Conservation (phyloP, 2,888 invertebrate species). For the Epicampocera succincta region DNA sequence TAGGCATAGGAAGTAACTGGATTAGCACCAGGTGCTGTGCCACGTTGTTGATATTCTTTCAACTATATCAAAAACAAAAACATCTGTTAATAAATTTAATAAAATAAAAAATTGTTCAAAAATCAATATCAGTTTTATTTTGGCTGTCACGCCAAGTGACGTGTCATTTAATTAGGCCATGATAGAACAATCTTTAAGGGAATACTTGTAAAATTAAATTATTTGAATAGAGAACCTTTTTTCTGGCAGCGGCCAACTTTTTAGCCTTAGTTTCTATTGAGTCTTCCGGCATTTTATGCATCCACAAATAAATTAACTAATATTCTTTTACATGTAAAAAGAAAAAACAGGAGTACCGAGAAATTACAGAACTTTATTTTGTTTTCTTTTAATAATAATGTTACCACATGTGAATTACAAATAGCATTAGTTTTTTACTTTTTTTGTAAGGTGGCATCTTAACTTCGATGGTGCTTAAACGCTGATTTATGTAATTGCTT, state of each 20-base stretch:
- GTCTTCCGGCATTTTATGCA: slow-evolving; percentile 76
- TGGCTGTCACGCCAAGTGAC: slow-evolving; percentile 43
- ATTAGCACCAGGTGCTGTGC: slow-evolving; percentile 28
- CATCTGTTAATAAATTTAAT: slow-evolving; percentile 2
- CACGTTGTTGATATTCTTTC: slow-evolving; percentile 78
- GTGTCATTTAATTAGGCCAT: slow-evolving; percentile 56
- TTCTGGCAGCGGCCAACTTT: slow-evolving; percentile 80
- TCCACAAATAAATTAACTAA: slow-evolving; percentile 9
- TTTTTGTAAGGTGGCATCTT: background rate
- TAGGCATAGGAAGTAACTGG: slow-evolving; percentile 46
- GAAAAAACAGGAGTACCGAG: slow-evolving; percentile 1
- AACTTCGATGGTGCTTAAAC: too few relatives aligned
- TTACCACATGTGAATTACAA: slow-evolving; percentile 83
- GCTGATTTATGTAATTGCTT: too few relatives aligned
- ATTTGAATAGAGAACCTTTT: slow-evolving; percentile 75
- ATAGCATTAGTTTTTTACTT: background rate
- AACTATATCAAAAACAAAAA: slow-evolving; percentile 71
- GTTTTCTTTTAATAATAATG: slow-evolving; percentile 14
- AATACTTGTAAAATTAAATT: too few relatives aligned
- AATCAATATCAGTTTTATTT: slow-evolving; percentile 10
- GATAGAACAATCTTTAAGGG: slow-evolving; percentile 39
- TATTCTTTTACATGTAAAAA: slow-evolving; percentile 25
- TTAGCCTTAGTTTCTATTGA: slow-evolving; percentile 78
- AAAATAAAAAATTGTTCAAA: background rate
- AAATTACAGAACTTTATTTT: slow-evolving; percentile 12